Base-by-base conservation (phyloP, 2,888 invertebrate species). In the Pristionchus entomophagus region DNA sequence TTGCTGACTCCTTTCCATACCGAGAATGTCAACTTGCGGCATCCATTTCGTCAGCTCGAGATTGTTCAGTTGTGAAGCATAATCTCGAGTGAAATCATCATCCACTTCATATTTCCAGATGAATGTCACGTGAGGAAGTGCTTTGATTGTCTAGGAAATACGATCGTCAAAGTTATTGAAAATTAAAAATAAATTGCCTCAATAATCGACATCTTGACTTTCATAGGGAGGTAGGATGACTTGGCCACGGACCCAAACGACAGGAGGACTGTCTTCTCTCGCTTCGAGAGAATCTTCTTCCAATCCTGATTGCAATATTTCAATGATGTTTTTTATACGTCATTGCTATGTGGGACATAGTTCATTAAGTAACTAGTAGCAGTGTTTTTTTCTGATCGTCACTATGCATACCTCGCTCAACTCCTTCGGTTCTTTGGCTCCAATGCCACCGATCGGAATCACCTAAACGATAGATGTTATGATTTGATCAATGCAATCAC, bases 51-150 rank as follows among this genome's bases (percentile, higher is more conserved):
- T 59, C n/a, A 82, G 19, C 8, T 45, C 56, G 10, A 82, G 38
- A 82, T 82, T 82, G 12, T 56, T 22, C n/a, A 82, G 12, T 41
- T 82, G 56, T 5, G 82, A 59, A 41, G 59, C 82, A 3, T 38
- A 3, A 59, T 82, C 19, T 2, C 17, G 17, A 5, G 82, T 45
- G 82, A 82, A 82, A 17, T 82, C 82, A 59, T 82, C 82, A 12
- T 56, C 41, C 1, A 22, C 59, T 38, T 82, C 82, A 26, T 82
- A 82, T 29, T 82, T 82, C 82, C 82, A 82, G 22, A 82, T 82
- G 59, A 82, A 82, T 1, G 59, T 82, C 3, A 82, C 82, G 32
- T 82, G 26, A 41, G 82, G 59, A 41, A 82, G 45, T 1, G 56
- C 59, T 82, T 38, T 41, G 22, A 59, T 59, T 17, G 59, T 82